phyloP scores from a whole-genome alignment of 2,797 vertebrate species.

The Pteronotus mesoamericanus region DNA sequence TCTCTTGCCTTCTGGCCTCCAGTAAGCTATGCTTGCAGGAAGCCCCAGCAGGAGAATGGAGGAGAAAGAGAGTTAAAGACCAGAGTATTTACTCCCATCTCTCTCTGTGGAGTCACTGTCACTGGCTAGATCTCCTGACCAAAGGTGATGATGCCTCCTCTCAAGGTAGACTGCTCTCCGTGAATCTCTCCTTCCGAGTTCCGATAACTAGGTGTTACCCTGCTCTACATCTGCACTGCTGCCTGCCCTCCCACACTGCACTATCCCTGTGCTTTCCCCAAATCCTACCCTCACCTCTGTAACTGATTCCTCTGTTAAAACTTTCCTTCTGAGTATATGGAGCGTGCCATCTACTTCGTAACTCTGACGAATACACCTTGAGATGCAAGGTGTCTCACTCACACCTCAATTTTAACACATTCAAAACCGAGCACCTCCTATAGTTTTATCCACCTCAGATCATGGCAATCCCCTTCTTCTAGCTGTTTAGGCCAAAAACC shows the following conservation, averaged over 20 bases:
- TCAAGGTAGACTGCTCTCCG: background rate
- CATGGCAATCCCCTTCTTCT: background rate
- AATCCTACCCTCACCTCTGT: background rate
- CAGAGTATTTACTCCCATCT: background rate
- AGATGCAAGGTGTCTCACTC: background rate
- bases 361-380: background rate
- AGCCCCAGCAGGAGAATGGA: background rate
- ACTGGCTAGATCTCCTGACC: background rate
- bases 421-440: background rate
- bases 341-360: background rate
- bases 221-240: background rate
- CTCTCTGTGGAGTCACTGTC: background rate
- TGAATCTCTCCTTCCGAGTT: background rate
- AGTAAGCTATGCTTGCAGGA: background rate
- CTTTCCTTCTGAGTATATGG: background rate
- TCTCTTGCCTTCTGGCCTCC: background rate
- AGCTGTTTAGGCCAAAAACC: background rate
- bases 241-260: background rate
- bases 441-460: background rate
- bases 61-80: background rate
- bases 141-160: background rate
- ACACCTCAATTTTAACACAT: background rate
- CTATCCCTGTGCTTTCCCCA: background rate
- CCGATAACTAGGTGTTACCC: background rate
- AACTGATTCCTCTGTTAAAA: background rate